A percentile compares a stretch with the other conserved stretches of the same genome.
Evolutionary conservation across 2,888 invertebrate genomes (phyloP).

Genomic region (Spodoptera picta): DNA sequence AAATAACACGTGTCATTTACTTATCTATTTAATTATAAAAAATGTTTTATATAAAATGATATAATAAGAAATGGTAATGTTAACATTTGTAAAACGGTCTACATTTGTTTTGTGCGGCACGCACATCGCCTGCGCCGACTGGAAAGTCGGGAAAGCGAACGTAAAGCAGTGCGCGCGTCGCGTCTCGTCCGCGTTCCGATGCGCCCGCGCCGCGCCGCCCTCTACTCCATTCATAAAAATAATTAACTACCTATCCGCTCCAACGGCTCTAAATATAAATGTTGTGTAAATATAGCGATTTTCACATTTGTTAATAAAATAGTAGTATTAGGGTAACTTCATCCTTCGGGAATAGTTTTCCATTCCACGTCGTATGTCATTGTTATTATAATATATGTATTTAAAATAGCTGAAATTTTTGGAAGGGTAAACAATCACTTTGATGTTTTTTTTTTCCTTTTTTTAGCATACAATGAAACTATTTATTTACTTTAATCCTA

Average conservation of each 20-base stretch:
- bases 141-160: constrained; percentile 85
- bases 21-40: too few relatives aligned
- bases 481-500: constrained; percentile 11
- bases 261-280: constrained; percentile 45
- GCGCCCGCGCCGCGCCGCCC: constrained; percentile 65
- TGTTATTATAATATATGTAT: too few relatives aligned
- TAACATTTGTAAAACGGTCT: constrained; percentile 51
- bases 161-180: constrained; percentile 63
- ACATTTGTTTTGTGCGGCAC: constrained; percentile 58
- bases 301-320: constrained; percentile 24
- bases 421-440: too few relatives aligned
- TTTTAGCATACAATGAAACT: not conserved
- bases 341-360: not conserved
- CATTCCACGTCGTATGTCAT: too few relatives aligned
- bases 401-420: too few relatives aligned
- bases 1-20: constrained; percentile 1
- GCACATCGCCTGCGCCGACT: constrained; percentile 54
- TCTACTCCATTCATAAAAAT: constrained; percentile 74
- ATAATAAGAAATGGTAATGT: constrained; percentile 11
- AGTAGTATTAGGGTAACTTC: not conserved
- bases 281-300: constrained; percentile 36
- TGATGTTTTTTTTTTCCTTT: too few relatives aligned
- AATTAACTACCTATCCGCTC: constrained; percentile 60
- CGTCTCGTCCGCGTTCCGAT: constrained; percentile 79
- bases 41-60: not conserved